Evolutionary conservation across 2,113 vertebrate species (phyloP), one percentile per base, ranked within the genome.

Genomic region (Ptychochromis oligacanthus): DNA sequence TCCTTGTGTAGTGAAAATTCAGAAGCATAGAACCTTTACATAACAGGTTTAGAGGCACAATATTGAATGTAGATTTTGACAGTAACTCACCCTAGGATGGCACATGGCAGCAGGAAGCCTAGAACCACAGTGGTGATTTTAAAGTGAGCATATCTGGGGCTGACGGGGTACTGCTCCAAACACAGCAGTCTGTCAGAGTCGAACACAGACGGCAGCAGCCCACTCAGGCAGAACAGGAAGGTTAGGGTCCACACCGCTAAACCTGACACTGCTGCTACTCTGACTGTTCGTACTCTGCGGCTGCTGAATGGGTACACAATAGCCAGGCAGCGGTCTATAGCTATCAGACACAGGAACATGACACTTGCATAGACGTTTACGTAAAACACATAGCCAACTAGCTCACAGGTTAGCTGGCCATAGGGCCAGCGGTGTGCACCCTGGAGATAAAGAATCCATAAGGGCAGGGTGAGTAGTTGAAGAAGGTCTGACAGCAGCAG

Each of bases 261-360:
- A 0, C 93, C 87, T 6, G 88, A 91, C 28, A 92, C 17, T 0
- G 88, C 88, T 3, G 95, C 95, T 1, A 95, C 86, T 54, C 67
- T 34, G 22, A 95, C 87, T 4, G 93, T 95, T 18, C 95, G 94
- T 74, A 96, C 82, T 3, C 89, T 28, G 6, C 92, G 94, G 79
- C 94, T 96, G 72, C 88, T 93, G 20, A 96, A 80, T 0, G 95
- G 96, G 70, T 95, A 92, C 14, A 94, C 95, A 1, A 96, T 94
- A 15, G 95, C 96, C 31, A 97, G 84, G 87, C 91, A 96, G 24
- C 92, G 93, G 84, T 96, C 94, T 87, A 96, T 55, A 10, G 94
- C 95, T 11, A 96, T 96, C n/a, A 96, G 94, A 65, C 96, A 94
- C 28, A 96, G 90, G 83, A 97, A 97, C 79, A 90, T 90, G 11